Conservation (phyloP, 1,140 invertebrate species). For the Zelostemma sp. region DNA sequence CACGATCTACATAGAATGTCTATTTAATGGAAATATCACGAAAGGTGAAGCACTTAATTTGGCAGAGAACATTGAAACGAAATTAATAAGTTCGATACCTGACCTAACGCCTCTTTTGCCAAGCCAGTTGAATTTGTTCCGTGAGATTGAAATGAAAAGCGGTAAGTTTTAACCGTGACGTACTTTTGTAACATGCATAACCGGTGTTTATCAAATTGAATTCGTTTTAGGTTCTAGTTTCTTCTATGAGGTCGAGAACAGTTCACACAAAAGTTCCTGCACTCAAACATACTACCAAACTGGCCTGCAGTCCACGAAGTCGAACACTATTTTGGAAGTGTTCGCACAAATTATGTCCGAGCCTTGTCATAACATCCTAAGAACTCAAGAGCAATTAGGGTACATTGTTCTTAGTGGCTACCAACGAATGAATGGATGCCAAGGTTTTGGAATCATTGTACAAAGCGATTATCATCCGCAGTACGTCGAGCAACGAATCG, state of each 20-base stretch:
- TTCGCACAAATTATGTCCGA: conserved; percentile 90
- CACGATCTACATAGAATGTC: conserved; percentile 85
- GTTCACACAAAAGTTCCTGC: conserved; percentile 89
- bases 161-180: conserved; percentile 70
- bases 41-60: conserved; percentile 77
- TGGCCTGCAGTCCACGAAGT: conserved; percentile 82
- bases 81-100: conserved; percentile 68
- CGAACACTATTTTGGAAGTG: conserved; percentile 89
- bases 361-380: conserved; percentile 90
- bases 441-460: conserved; percentile 89
- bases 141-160: conserved; percentile 87
- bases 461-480: conserved; percentile 89
- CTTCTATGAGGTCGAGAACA: conserved; percentile 81
- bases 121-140: conserved; percentile 81
- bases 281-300: conserved; percentile 91
- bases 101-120: conserved; percentile 80
- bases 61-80: conserved; percentile 78
- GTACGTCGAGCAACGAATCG: conserved; percentile 88
- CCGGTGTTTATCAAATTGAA: not conserved
- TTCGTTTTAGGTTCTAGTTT: conserved; percentile 78
- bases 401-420: conserved; percentile 95
- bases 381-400: conserved; percentile 92
- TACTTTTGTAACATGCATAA: no score
- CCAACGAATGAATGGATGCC: conserved; percentile 84
- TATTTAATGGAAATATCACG: conserved; percentile 88